Conservation (phyloP, 2,888 invertebrate genomes). For the Leistus spinibarbis region DNA sequence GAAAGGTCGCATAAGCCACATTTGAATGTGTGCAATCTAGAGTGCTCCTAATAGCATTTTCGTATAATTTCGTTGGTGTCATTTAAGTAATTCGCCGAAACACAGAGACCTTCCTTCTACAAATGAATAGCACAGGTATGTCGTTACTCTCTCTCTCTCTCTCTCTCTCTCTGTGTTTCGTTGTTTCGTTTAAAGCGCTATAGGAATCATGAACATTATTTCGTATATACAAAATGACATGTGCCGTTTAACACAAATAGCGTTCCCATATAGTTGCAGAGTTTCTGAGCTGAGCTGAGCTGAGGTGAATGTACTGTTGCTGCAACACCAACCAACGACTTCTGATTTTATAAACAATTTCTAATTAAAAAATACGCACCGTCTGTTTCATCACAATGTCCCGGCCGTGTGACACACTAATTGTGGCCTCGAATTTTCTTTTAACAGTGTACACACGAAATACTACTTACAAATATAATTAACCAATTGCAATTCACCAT, state of each 20-base stretch:
- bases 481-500: too few relatives aligned
- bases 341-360: constrained; percentile 47
- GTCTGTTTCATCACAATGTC: constrained; percentile 45
- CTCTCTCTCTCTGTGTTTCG: background rate
- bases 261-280: background rate
- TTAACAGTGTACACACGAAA: background rate
- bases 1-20: background rate
- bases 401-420: background rate
- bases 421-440: background rate
- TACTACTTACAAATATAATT: too few relatives aligned
- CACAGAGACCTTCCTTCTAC: background rate
- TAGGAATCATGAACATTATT: background rate
- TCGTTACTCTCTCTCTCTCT: background rate
- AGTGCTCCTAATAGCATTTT: background rate
- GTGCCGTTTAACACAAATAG: background rate
- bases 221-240: background rate
- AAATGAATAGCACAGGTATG: too few relatives aligned
- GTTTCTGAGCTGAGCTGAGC: constrained; percentile 23
- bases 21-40: background rate
- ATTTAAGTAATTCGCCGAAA: background rate
- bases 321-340: constrained; percentile 18
- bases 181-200: background rate
- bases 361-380: constrained; percentile 51
- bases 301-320: constrained; percentile 39
- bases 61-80: background rate